Base-by-base conservation (phyloP, 1,140 invertebrate species). In the Euura lappo region DNA sequence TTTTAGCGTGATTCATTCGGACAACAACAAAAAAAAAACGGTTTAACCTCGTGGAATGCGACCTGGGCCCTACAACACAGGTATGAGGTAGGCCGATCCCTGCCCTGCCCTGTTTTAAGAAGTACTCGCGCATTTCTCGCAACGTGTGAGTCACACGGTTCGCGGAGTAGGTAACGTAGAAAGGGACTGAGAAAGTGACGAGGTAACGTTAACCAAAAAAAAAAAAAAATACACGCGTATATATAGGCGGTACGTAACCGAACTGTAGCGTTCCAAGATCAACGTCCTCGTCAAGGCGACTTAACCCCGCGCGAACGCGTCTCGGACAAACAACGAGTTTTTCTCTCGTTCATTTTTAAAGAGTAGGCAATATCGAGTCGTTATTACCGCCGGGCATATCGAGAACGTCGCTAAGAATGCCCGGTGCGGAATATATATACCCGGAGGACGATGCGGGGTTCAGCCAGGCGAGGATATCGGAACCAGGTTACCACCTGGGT, bases 401-500 rank as follows among this genome's bases (percentile, higher is more conserved):
- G 28, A 28, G 28, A 28, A 28, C 11, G 68, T 45, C 11, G 42
- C 66, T n/a, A 67, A 28, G 28, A 28, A 28, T 28, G 28, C 28
- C 28, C 28, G 28, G 28, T 28, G 28, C 28, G 28, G 28, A 28
- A 28, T 28, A 28, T 28, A 28, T 28, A 28, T 28, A 28, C 28
- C 28, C 28, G 51, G 8, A 6, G 5, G 3, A n/a, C 51, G 51
- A 6, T 11, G 13, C 13, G 51, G 13, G 51, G 51, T n/a, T 8
- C 51, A n/a, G 51, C 51, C 51, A 28, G 28, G 8, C 51, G 51
- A 60, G 28, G 51, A 60, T 60, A 60, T 60, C 51, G 51, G 13
- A 60, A 60, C 51, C 51, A 2, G 51, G 51, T 60, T 60, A n/a
- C 51, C 51, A 60, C 51, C 51, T 60, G 51, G 51, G 51, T n/a